phyloP scores from a whole-genome alignment of 2,888 invertebrate species.

The Cephus pulcher region DNA sequence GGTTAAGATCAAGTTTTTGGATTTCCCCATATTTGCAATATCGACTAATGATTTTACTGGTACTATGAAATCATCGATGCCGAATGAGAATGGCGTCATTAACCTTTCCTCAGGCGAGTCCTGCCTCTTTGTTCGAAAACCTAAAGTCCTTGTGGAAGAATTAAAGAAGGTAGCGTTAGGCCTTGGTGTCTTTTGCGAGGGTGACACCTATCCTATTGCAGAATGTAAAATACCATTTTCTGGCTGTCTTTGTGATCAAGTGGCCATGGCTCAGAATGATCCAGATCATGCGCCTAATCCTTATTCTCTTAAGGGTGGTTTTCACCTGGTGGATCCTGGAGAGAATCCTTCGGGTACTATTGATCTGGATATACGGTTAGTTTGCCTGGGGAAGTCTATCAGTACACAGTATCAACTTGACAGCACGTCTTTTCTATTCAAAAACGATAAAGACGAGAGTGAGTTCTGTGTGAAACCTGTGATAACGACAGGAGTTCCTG shows the following conservation, averaged over 20 bases:
- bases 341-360: slow-evolving; percentile 53
- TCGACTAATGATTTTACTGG: slow-evolving; percentile 49
- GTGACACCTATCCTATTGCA: slow-evolving; percentile 60
- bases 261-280: slow-evolving; percentile 58
- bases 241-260: slow-evolving; percentile 60
- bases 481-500: slow-evolving; percentile 18
- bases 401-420: slow-evolving; percentile 51
- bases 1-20: slow-evolving; percentile 57
- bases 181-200: slow-evolving; percentile 54
- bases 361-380: slow-evolving; percentile 47
- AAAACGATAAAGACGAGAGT: slow-evolving; percentile 41
- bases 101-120: slow-evolving; percentile 52
- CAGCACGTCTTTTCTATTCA: slow-evolving; percentile 45
- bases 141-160: slow-evolving; percentile 49
- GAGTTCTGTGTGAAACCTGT: slow-evolving; percentile 47
- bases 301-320: slow-evolving; percentile 45
- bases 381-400: slow-evolving; percentile 51
- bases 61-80: slow-evolving; percentile 26
- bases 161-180: slow-evolving; percentile 48
- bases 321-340: slow-evolving; percentile 53
- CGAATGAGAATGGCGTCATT: slow-evolving; percentile 36
- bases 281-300: slow-evolving; percentile 51
- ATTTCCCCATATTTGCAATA: slow-evolving; percentile 58
- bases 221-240: slow-evolving; percentile 49
- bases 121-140: slow-evolving; percentile 55